Evolutionary conservation across 2,797 vertebrate species (phyloP).

Genomic region (Argyrosomus regius): DNA sequence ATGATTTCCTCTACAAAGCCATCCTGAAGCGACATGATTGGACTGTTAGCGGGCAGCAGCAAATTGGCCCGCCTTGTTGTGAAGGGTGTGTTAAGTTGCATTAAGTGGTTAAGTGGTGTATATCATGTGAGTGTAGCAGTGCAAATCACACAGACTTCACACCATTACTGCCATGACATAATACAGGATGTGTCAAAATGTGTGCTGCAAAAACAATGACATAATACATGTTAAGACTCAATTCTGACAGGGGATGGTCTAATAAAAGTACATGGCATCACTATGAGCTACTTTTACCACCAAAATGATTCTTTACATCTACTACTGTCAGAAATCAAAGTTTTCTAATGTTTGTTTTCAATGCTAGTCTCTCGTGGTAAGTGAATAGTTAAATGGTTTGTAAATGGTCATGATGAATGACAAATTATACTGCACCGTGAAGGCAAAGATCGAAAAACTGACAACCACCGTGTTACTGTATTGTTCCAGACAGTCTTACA

Average conservation of each 20-base stretch:
- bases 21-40: slow-evolving; percentile 6
- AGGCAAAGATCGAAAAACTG: slow-evolving; percentile 49
- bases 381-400: slow-evolving; percentile 31
- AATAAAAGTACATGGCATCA: slow-evolving; percentile 20
- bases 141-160: slow-evolving; percentile 9
- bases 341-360: slow-evolving; percentile 20
- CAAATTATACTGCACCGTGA: slow-evolving; percentile 40
- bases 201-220: slow-evolving; percentile 46
- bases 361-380: slow-evolving; percentile 8
- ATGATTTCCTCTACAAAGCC: slow-evolving; percentile 26
- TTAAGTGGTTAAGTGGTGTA: background rate
- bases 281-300: background rate
- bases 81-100: background rate
- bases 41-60: background rate
- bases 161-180: slow-evolving; percentile 38
- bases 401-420: slow-evolving; percentile 50
- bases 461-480: slow-evolving; percentile 42
- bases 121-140: background rate
- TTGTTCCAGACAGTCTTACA: slow-evolving; percentile 75
- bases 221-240: slow-evolving; percentile 38
- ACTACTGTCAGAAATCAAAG: slow-evolving; percentile 6
- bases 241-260: slow-evolving; percentile 20
- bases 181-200: slow-evolving; percentile 43
- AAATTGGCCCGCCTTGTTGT: background rate
- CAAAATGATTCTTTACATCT: background rate